A percentile compares a stretch with the other conserved stretches of the same genome.
Conservation (phyloP, 1,140 invertebrate genomes). For the Metaphire vulgaris region DNA sequence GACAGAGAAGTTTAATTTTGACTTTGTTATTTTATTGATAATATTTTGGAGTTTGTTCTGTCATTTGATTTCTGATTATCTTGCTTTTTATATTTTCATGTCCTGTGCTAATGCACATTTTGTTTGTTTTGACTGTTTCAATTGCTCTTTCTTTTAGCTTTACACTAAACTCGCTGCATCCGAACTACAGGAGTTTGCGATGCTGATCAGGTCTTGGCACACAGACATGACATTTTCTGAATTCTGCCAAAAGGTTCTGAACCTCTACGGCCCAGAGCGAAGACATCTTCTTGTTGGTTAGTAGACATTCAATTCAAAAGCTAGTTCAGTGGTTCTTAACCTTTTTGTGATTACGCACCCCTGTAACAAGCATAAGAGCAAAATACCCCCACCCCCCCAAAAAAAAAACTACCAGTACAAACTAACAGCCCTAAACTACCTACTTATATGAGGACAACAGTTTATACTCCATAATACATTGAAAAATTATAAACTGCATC, state of each 20-base stretch:
- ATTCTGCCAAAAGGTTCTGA: constrained; percentile 49
- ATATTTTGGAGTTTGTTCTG: too few species aligned
- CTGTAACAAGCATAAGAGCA: background rate
- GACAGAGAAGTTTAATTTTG: too few species aligned
- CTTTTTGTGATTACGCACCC: background rate
- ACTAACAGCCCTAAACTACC: too few species aligned
- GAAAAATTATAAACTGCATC: too few species aligned
- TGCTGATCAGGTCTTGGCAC: constrained; percentile 43
- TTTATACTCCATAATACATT: background rate
- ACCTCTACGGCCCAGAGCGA: constrained; percentile 47
- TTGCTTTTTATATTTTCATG: too few species aligned
- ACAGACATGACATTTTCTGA: constrained; percentile 44
- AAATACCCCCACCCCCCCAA: too few species aligned
- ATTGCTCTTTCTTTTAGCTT: too few species aligned
- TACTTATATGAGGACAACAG: background rate
- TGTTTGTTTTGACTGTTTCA: too few species aligned
- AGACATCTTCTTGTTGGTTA: constrained; percentile 47
- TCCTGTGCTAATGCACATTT: too few species aligned
- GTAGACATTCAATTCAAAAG: constrained; percentile 15
- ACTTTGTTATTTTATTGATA: too few species aligned
- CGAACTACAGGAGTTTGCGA: constrained; percentile 47
- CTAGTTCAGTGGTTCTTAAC: background rate
- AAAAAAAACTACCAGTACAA: too few species aligned
- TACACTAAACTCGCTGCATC: constrained; percentile 44
- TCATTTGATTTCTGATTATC: too few species aligned